Percentiles rank a stretch among this genome's conserved stretches.
phyloP scores from a whole-genome alignment of 2,888 invertebrate genomes.

The Masnerella sp. region DNA sequence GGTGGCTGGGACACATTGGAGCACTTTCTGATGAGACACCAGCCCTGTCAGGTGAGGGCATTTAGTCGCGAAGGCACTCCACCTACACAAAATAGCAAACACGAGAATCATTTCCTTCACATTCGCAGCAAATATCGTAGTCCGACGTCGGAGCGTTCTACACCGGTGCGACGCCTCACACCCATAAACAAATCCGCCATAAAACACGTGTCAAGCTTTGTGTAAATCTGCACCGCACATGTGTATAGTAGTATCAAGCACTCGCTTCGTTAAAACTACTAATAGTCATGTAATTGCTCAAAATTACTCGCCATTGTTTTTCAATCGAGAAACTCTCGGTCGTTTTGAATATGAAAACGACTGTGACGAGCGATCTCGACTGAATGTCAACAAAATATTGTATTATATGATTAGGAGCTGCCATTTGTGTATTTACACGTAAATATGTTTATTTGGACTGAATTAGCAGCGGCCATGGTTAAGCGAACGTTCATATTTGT shows the following conservation, averaged over 20 bases:
- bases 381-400: constrained; percentile 14
- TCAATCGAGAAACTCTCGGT: constrained; percentile 7
- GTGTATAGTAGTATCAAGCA: constrained; percentile 10
- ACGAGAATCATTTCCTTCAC: constrained; percentile 81
- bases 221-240: constrained; percentile 32
- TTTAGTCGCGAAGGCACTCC: constrained; percentile 77
- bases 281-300: constrained; percentile 57
- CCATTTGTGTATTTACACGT: constrained; percentile 33
- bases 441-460: too few relatives aligned
- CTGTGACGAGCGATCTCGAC: constrained; percentile 1
- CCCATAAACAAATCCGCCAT: constrained; percentile 42
- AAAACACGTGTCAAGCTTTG: constrained; percentile 37
- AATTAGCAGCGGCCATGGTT: neutral
- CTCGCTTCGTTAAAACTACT: constrained; percentile 30
- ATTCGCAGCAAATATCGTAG: constrained; percentile 87
- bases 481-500: neutral
- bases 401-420: constrained; percentile 28
- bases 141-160: constrained; percentile 82
- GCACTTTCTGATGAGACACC: constrained; percentile 92
- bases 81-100: constrained; percentile 74
- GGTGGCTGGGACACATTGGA: constrained; percentile 96
- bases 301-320: constrained; percentile 43
- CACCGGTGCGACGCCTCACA: constrained; percentile 69
- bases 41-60: constrained; percentile 87
- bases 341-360: constrained; percentile 27